Percentiles rank a stretch among this genome's conserved stretches.
These are phyloP conservation scores for Pseudorhombus dupliciocellatus DNA, from an alignment of 2,113 vertebrate species.

Conservation along the genomic window DNA sequence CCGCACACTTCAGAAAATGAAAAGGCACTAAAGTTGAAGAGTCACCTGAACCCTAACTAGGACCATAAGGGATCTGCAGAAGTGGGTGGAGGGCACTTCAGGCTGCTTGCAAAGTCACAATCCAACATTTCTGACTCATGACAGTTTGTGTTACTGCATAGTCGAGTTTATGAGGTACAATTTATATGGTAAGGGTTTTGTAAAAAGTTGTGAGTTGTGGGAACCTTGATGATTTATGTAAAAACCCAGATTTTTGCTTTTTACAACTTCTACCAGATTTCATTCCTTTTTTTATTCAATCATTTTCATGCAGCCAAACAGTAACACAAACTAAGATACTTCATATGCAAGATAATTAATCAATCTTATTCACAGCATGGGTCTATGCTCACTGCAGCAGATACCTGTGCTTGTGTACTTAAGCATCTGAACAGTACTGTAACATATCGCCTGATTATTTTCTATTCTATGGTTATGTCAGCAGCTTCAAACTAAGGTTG, in stretches of 20 bases:
- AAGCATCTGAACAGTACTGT: constrained; percentile 3
- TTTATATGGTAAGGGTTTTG: not conserved
- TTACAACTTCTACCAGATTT: constrained; percentile 4
- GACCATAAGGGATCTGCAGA: no score
- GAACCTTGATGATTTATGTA: not conserved
- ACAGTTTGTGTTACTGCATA: not conserved
- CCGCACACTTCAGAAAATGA: not conserved
- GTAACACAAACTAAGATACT: not conserved
- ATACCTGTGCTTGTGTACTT: not conserved
- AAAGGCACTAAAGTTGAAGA: no score
- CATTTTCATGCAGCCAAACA: not conserved
- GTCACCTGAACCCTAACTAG: no score
- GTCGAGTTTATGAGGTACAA: not conserved
- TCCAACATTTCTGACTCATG: not conserved
- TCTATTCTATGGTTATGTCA: not conserved
- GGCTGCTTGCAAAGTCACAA: not conserved
- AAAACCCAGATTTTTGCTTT: not conserved
- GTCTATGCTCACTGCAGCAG: not conserved
- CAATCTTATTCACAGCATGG: not conserved
- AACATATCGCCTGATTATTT: constrained; percentile 36
- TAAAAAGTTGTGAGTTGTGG: not conserved
- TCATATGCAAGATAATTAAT: not conserved
- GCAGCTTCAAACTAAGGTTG: constrained; percentile 13
- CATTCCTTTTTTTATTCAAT: not conserved
- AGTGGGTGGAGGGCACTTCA: no score